Evolutionary conservation across 2,113 vertebrate genomes (phyloP), one percentile per base, ranked within the genome.

Genomic region (Meles meles): DNA sequence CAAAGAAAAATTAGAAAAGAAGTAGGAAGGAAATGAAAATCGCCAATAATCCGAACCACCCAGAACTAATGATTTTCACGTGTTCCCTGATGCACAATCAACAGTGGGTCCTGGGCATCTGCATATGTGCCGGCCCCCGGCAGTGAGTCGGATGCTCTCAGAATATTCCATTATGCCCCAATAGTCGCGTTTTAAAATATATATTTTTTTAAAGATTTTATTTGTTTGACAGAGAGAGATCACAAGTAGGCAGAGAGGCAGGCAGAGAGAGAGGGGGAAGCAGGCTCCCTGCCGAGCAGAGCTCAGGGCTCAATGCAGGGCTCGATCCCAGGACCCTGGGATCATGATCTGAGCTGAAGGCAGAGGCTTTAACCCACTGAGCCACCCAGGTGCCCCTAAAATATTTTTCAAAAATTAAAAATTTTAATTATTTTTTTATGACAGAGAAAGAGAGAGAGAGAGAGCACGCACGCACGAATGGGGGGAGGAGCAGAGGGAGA

Each of bases 111-210:
- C 42, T 25, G 81, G 47, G 27, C 17, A 5, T 27, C 49, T 61
- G n/a, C 6, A 1, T 7, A 4, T 12, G 0, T 2, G 63, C 27
- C 3, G 1, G 1, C 7, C 27, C 59, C 39, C 44, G 14, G 18
- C 34, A 29, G 77, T 11, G 6, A 7, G 21, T 17, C 0, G 11
- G 14, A 14, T 37, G 90, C 23, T 47, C 27, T 8, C 44, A 34
- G 80, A 52, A 44, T 61, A 55, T 55, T 76, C 47, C 34, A 11
- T n/a, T 1, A 34, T 37, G 63, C 23, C 37, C 31, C 31, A 3
- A 5, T 2, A 44, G n/a, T 20, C 67, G 34, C 18, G 4, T 37
- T 69, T 69, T n/a, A 15, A 15, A 59, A 59, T n/a, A n/a, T n/a
- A n/a, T 49, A 49, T 49, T 4, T 49, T 49, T 49, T 49, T 13